These are phyloP conservation scores for Halichondria panicea DNA, from an alignment of 37 sponge, comb jelly and placozoan genomes.

Conservation along the genomic window DNA sequence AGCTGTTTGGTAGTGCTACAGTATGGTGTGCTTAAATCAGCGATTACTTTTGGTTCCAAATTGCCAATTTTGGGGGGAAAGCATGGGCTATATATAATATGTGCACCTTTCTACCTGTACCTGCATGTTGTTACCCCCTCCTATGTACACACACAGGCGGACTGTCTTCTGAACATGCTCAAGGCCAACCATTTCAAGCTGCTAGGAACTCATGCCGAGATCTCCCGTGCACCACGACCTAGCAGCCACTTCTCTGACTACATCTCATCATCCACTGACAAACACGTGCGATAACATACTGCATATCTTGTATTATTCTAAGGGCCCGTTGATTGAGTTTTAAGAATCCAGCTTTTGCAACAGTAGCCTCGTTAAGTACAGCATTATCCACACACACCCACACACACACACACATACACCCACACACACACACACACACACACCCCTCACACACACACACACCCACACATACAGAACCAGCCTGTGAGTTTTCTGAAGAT, in stretches of 20 bases:
- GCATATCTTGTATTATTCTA: background rate
- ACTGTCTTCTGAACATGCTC: slow-evolving; percentile 59
- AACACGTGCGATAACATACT: slow-evolving; percentile 40
- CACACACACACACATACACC: no score
- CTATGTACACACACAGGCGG: slow-evolving; percentile 56
- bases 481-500: slow-evolving; percentile 36
- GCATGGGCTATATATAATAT: no score
- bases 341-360: background rate
- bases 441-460: no score
- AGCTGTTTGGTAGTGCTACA: no score
- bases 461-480: no score
- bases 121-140: background rate
- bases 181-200: slow-evolving; percentile 73
- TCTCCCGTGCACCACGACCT: slow-evolving; percentile 23
- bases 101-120: background rate
- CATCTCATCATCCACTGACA: slow-evolving; percentile 54
- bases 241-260: slow-evolving; percentile 36
- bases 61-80: background rate
- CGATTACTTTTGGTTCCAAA: no score
- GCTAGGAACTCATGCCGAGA: slow-evolving; percentile 40
- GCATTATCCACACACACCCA: no score
- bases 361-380: background rate
- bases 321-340: background rate
- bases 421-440: no score
- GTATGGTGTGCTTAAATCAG: no score